phyloP scores from a whole-genome alignment of 2,113 vertebrate species.

The Spea multiplicata region DNA sequence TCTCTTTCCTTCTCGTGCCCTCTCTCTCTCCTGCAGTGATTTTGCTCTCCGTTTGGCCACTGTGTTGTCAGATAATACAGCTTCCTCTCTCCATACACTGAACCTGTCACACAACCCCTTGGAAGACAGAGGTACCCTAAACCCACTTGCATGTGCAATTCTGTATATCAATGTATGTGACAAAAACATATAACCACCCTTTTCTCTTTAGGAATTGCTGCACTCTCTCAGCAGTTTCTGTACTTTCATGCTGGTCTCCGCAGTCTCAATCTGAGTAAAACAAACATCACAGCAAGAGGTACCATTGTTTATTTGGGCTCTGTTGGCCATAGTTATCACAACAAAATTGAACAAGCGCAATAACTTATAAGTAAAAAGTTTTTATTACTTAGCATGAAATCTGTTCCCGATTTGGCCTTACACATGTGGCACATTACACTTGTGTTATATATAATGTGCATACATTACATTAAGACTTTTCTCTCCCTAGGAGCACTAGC shows the following conservation, averaged over 20 bases:
- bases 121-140: conserved; percentile 82
- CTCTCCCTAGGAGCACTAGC: conserved; percentile 73
- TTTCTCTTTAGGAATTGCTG: conserved; percentile 70
- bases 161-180: not conserved
- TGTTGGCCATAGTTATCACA: too few relatives aligned
- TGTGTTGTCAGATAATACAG: conserved; percentile 81
- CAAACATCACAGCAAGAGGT: conserved; percentile 83
- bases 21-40: conserved; percentile 66
- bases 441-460: conserved; percentile 10
- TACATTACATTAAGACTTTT: conserved; percentile 29
- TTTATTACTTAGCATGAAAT: too few relatives aligned
- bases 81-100: conserved; percentile 80
- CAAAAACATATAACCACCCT: not conserved
- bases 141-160: conserved; percentile 3
- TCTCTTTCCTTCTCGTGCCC: conserved; percentile 30
- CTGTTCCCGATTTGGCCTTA: too few relatives aligned
- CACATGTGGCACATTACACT: not conserved
- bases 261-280: conserved; percentile 84
- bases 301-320: conserved; percentile 9
- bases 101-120: conserved; percentile 85
- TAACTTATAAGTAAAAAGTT: too few relatives aligned
- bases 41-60: conserved; percentile 85
- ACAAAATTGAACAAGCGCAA: too few relatives aligned
- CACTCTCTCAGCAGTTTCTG: conserved; percentile 83
- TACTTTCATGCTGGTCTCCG: conserved; percentile 82